Conservation (phyloP, 92 coral and sea anemone species). For the Zoanthus sansibaricus region DNA sequence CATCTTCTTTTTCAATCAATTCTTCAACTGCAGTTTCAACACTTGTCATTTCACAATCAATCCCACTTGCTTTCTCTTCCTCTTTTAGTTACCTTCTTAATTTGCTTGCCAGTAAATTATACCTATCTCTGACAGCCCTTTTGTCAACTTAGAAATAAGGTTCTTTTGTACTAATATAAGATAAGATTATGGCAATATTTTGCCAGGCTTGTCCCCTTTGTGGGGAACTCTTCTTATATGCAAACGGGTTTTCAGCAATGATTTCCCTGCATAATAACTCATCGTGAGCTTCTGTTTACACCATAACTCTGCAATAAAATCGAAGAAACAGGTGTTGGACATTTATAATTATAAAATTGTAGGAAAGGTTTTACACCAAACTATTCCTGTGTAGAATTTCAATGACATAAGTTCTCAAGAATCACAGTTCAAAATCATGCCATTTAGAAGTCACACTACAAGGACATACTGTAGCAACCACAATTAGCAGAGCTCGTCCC, state of each 20-base stretch:
- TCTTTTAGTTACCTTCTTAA: conserved; percentile 43
- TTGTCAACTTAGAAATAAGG: conserved; percentile 51
- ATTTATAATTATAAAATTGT: not conserved
- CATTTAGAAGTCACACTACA: conserved; percentile 13
- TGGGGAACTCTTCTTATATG: conserved; percentile 4
- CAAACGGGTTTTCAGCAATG: not conserved
- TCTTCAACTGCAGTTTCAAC: conserved; percentile 49
- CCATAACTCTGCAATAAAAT: conserved; percentile 13
- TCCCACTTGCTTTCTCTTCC: conserved; percentile 52
- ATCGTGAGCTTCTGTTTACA: conserved; percentile 4
- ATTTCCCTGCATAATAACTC: conserved; percentile 13
- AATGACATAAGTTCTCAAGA: conserved; percentile 6
- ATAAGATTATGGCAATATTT: conserved; percentile 23
- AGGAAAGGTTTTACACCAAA: conserved; percentile 7
- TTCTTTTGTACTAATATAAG: conserved; percentile 4
- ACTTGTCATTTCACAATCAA: conserved; percentile 48
- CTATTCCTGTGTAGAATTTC: conserved; percentile 7
- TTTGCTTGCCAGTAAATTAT: conserved; percentile 38
- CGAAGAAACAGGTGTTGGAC: not conserved
- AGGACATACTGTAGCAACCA: conserved; percentile 9
- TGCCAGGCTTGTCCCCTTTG: conserved; percentile 6
- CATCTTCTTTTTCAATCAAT: conserved; percentile 50
- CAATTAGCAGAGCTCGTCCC: conserved; percentile 9
- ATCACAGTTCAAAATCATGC: conserved; percentile 4
- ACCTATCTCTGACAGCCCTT: conserved; percentile 48